Evolutionary conservation across 2,888 invertebrate genomes (phyloP), one percentile per base, ranked within the genome.

Genomic region (Pedicia rivosa): DNA sequence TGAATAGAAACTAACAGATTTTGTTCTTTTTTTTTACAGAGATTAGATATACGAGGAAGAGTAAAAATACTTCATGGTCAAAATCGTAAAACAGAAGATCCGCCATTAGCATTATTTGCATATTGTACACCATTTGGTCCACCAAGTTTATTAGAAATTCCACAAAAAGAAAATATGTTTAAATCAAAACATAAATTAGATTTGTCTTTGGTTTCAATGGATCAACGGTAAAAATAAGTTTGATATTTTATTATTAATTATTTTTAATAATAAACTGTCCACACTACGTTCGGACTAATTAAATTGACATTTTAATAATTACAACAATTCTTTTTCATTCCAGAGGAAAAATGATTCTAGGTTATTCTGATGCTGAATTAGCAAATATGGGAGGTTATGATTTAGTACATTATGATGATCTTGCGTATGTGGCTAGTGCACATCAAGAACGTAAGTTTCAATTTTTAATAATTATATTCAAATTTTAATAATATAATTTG

Each of bases 121-220:
- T 82, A 97, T 39, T 98, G 98, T 64, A 97, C 95, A 3, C 98
- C 98, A 0, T 98, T 98, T 54, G 98, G 98, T 0, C 98, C 98
- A 10, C 92, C 98, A 15, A 92, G 94, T 39, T 66, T 95, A 36
- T 70, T 95, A 39, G 98, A 99, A 62, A 86, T 94, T 46, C 94
- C 95, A 4, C 91, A 95, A 56, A 92, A 97, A 59, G 98, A 98
- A 65, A 87, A 95, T 50, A 95, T 98, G 82, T 94, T 98, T 68
- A 98, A 98, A 65, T 94, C 92, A 59, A 98, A 98, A 66, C 98
- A 98, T 68, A 94, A 95, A 59, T 72, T 99, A 51, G 97, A 98
- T 64, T 74, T 98, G 40, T 81, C 88, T 43, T 73, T 95, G 46
- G 86, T 95, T 48, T 94, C 92, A 29, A 94, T 97, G 90, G 97